phyloP scores from a whole-genome alignment of 2,113 vertebrate species.

The Ochotona curzoniae region DNA sequence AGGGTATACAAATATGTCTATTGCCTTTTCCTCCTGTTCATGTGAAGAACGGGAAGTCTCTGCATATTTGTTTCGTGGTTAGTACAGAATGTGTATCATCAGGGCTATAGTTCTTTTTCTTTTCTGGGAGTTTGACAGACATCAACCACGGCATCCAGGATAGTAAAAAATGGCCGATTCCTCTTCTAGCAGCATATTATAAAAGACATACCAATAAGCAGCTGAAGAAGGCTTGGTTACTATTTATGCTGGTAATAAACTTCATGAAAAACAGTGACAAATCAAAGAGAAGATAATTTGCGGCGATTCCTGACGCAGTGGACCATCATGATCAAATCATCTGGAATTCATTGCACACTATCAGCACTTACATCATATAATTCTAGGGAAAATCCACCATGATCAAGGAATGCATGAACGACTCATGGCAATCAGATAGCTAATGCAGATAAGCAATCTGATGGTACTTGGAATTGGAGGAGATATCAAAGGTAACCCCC shows the following conservation, averaged over 20 bases:
- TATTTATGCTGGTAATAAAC: slow-evolving; percentile 70
- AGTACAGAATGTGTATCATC: not conserved
- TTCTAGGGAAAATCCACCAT: slow-evolving; percentile 75
- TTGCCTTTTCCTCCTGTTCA: not conserved
- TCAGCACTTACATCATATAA: slow-evolving; percentile 43
- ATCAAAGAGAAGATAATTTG: slow-evolving; percentile 69
- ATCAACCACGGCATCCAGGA: not conserved
- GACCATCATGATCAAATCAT: slow-evolving; percentile 73
- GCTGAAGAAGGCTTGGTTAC: slow-evolving; percentile 52
- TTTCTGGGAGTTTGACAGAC: slow-evolving; percentile 20
- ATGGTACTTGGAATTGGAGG: slow-evolving; percentile 21
- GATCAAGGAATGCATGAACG: slow-evolving; percentile 61
- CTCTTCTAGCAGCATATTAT: not conserved
- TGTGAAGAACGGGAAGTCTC: not conserved
- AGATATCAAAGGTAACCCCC: not conserved
- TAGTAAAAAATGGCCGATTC: slow-evolving; percentile 26
- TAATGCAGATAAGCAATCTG: slow-evolving; percentile 28
- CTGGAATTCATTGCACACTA: slow-evolving; percentile 74
- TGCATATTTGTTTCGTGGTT: not conserved
- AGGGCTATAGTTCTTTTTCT: not conserved
- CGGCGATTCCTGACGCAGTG: slow-evolving; percentile 36
- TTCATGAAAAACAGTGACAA: slow-evolving; percentile 70
- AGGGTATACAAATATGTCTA: not conserved
- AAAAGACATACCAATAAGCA: slow-evolving; percentile 4
- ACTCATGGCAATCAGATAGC: slow-evolving; percentile 48